Percentiles rank a stretch among this genome's conserved stretches.
These are phyloP conservation scores for Aurelia sp. DNA, from an alignment of 30 jellyfish, hydroid and myxozoan genomes.

Conservation along the genomic window DNA sequence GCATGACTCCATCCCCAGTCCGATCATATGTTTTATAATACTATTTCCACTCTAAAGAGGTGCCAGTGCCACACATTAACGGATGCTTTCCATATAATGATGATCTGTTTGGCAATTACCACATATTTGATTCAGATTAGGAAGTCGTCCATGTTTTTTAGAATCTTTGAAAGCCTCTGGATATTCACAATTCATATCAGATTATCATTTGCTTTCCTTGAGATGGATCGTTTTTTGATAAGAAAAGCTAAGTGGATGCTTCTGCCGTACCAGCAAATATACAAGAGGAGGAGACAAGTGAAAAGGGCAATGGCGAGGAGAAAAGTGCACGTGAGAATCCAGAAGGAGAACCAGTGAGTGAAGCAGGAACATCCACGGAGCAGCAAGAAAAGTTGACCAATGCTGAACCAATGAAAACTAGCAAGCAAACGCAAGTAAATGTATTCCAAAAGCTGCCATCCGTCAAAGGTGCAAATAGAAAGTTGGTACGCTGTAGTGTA, in stretches of 20 bases:
- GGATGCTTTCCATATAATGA: background rate
- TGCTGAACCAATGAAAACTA: conserved; percentile 15
- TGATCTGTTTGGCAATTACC: background rate
- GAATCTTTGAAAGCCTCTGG: background rate
- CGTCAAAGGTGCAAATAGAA: conserved; percentile 35
- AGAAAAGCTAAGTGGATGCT: conserved; percentile 6
- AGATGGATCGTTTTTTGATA: too few species aligned
- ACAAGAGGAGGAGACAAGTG: conserved; percentile 22
- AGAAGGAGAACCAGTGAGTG: conserved; percentile 17
- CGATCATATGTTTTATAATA: conserved; percentile 29
- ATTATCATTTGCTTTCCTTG: conserved; percentile 17
- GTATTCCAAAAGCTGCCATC: conserved; percentile 34
- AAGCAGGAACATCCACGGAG: too few species aligned
- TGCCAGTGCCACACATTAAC: background rate
- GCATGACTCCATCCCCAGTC: conserved; percentile 42
- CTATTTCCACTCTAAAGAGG: background rate
- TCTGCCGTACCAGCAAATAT: conserved; percentile 24
- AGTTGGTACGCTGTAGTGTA: too few species aligned
- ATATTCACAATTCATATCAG: conserved; percentile 14
- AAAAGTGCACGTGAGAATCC: conserved; percentile 7
- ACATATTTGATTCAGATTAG: background rate
- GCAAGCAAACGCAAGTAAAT: conserved; percentile 4
- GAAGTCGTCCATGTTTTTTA: background rate
- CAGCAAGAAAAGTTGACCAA: conserved; percentile 20
- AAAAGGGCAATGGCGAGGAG: conserved; percentile 29